These are phyloP conservation scores for Dendrolimus punctatus DNA, from an alignment of 1,140 invertebrate species.

Conservation along the genomic window DNA sequence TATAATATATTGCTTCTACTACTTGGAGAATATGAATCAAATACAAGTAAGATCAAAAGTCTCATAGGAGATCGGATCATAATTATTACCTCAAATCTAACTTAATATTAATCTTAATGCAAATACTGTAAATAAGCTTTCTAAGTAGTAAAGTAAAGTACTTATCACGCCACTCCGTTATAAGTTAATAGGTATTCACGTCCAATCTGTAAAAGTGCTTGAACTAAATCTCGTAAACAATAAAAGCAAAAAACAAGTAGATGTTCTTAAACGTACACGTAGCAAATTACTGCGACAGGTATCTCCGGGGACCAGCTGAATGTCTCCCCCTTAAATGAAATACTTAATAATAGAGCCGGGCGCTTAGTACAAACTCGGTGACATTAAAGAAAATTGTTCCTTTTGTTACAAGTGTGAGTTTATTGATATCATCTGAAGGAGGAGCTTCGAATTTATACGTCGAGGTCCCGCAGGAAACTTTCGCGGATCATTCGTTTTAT, in stretches of 20 bases:
- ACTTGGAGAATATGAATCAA: too few relatives aligned
- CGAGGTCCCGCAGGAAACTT: too few relatives aligned
- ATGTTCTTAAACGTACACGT: constrained; percentile 38
- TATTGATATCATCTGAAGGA: constrained; percentile 20
- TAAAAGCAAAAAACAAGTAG: constrained; percentile 37
- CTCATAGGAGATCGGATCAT: too few relatives aligned
- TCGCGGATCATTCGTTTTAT: too few relatives aligned
- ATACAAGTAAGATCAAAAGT: too few relatives aligned
- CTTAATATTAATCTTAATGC: too few relatives aligned
- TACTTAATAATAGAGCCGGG: constrained; percentile 52
- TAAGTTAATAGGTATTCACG: constrained; percentile 10
- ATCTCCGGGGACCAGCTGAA: constrained; percentile 42
- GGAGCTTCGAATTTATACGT: constrained; percentile 5
- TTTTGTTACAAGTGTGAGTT: constrained; percentile 34
- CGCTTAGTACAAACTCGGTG: constrained; percentile 38
- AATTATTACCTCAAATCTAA: too few relatives aligned
- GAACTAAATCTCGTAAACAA: constrained; percentile 39
- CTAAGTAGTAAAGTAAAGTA: not conserved
- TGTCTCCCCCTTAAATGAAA: constrained; percentile 59
- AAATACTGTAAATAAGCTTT: too few relatives aligned
- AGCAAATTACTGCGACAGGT: constrained; percentile 61
- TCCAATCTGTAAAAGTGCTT: constrained; percentile 15
- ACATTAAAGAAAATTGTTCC: constrained; percentile 38
- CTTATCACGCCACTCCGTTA: constrained; percentile 1
- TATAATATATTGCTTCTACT: too few relatives aligned